Percentiles rank a stretch among this genome's conserved stretches.
Conservation (phyloP, 1,140 invertebrate species). For the Macrotrachela quadricornifera region DNA sequence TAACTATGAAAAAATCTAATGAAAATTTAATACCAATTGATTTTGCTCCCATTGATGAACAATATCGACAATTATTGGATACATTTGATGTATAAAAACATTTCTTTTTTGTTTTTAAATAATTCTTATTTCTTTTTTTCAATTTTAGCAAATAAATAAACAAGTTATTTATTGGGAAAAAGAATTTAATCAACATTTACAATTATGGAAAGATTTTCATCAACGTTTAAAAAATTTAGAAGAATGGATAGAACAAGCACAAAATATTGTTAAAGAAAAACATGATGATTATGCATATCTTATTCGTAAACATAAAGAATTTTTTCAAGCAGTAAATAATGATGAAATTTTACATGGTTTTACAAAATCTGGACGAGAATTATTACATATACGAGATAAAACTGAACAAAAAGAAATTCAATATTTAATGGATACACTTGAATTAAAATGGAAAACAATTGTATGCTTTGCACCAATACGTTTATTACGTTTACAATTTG, state of each 20-base stretch:
- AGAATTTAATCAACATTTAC: background rate
- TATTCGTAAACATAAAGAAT: conserved; percentile 5
- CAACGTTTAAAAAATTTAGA: background rate
- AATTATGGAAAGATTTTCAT: conserved; percentile 5
- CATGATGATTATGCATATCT: background rate
- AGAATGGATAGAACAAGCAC: conserved; percentile 1
- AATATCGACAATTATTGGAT: no score
- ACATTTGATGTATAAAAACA: no score
- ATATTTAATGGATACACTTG: conserved; percentile 5
- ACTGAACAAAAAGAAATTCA: conserved; percentile 1
- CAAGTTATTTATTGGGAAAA: background rate
- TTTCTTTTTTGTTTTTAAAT: no score
- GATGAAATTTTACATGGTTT: conserved; percentile 1
- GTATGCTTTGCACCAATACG: background rate
- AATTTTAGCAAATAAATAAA: no score
- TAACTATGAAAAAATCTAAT: no score
- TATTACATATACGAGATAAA: conserved; percentile 2
- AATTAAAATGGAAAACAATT: conserved; percentile 8
- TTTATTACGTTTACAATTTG: conserved; percentile 3
- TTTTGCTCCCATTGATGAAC: no score
- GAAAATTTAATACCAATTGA: no score
- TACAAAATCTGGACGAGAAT: background rate
- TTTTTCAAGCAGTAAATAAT: conserved; percentile 1
- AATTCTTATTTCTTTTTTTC: no score
- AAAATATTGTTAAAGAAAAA: conserved; percentile 1